Percentiles rank a stretch among this genome's conserved stretches.
These are phyloP conservation scores for Sarcoramphus papa DNA, from an alignment of 2,797 vertebrate genomes.

Conservation along the genomic window DNA sequence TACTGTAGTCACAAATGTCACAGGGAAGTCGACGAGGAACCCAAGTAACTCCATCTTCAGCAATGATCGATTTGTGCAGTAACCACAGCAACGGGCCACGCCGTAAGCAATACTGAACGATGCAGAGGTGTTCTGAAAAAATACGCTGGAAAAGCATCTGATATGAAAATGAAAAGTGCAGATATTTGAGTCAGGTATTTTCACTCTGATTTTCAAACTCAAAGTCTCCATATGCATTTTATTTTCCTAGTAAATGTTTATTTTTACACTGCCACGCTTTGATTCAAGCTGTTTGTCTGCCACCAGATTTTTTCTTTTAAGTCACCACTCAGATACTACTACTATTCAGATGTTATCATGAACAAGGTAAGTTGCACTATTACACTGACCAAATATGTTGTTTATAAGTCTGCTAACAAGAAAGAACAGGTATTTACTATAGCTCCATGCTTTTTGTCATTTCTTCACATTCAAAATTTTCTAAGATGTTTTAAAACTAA, in stretches of 20 bases:
- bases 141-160: neutral
- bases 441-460: neutral
- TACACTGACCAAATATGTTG: neutral
- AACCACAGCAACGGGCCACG: fast-evolving
- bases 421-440: neutral
- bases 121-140: neutral
- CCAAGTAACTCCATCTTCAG: neutral
- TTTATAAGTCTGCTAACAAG: neutral
- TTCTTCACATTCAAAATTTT: neutral
- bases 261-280: neutral
- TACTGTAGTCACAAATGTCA: neutral
- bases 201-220: neutral
- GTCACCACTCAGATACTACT: neutral
- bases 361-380: neutral
- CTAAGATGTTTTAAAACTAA: neutral
- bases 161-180: neutral
- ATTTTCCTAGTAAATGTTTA: neutral
- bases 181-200: neutral
- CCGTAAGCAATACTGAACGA: neutral
- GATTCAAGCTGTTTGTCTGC: neutral
- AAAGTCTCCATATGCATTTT: neutral
- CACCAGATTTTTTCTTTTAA: neutral
- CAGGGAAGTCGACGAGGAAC: neutral
- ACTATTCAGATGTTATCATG: neutral
- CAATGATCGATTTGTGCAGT: neutral